Percentiles rank a stretch among this genome's conserved stretches.
These are phyloP conservation scores for Riparia riparia DNA, from an alignment of 2,113 vertebrate species.

Conservation along the genomic window DNA sequence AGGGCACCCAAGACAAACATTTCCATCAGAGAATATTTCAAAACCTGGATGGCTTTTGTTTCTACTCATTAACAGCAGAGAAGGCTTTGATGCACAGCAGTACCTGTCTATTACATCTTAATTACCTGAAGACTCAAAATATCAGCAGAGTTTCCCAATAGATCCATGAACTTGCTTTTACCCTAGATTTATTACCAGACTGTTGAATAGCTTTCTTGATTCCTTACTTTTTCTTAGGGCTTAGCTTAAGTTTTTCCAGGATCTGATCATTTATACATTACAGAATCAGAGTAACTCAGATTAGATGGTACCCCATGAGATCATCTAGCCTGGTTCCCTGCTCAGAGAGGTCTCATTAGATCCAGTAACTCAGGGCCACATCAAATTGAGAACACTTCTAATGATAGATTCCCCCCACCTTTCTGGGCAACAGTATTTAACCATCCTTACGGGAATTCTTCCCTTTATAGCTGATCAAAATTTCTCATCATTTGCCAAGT, in stretches of 20 bases:
- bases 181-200: neutral
- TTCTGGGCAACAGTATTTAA: neutral
- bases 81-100: neutral
- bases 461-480: neutral
- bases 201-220: neutral
- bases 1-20: neutral
- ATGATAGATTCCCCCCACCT: neutral
- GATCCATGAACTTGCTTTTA: neutral
- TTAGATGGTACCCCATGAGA: neutral
- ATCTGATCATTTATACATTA: neutral
- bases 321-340: neutral
- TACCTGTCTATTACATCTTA: neutral
- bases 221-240: neutral
- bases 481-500: neutral
- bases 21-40: neutral
- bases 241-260: neutral
- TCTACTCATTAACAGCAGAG: neutral
- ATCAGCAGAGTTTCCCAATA: neutral
- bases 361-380: neutral
- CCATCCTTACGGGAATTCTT: neutral
- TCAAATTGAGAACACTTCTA: neutral
- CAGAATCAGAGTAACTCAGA: neutral
- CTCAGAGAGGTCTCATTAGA: neutral
- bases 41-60: neutral
- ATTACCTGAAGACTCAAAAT: neutral